Conservation (phyloP, 2,888 invertebrate genomes). For the Pollenia amentaria region DNA sequence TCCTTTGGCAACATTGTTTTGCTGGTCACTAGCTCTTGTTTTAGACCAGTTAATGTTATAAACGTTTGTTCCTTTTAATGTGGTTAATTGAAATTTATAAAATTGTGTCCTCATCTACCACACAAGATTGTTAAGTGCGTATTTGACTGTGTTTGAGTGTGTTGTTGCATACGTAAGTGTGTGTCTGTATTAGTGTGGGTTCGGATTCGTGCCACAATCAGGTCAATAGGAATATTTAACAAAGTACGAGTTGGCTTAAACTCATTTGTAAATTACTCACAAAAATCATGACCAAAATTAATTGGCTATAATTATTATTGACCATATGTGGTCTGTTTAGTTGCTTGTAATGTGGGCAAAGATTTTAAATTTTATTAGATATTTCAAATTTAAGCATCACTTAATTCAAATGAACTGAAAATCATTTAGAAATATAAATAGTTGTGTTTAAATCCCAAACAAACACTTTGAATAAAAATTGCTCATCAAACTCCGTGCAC, state of each 20-base stretch:
- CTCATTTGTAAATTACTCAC: conserved; percentile 57
- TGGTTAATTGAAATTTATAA: conserved; percentile 64
- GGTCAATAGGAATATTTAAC: conserved; percentile 58
- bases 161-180: neutral
- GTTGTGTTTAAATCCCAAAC: too few relatives aligned
- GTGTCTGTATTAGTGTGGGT: neutral
- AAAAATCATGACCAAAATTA: conserved; percentile 71
- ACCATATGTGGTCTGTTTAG: conserved; percentile 66
- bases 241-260: conserved; percentile 47
- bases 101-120: conserved; percentile 30
- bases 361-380: neutral
- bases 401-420: too few relatives aligned
- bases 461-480: too few relatives aligned
- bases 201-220: conserved; percentile 2
- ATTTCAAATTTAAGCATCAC: too few relatives aligned
- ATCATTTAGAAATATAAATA: too few relatives aligned
- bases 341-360: conserved; percentile 45
- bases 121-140: neutral
- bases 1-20: conserved; percentile 44
- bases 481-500: too few relatives aligned
- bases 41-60: conserved; percentile 43
- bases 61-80: conserved; percentile 55
- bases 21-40: conserved; percentile 30
- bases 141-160: neutral
- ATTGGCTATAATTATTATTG: conserved; percentile 69